phyloP scores from a whole-genome alignment of 2,888 invertebrate species.

The Dilophus febrilis region DNA sequence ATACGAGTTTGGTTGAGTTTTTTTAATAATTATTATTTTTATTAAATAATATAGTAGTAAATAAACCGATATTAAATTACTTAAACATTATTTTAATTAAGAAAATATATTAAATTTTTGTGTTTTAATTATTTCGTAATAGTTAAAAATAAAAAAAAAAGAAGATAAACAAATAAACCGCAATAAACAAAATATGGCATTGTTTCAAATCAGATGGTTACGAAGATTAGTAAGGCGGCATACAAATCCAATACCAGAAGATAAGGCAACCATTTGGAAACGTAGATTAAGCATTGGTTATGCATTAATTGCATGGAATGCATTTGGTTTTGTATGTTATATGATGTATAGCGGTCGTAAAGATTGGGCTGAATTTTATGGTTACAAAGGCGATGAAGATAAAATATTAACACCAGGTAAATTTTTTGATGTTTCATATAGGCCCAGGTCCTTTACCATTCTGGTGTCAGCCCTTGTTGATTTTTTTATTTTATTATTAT shows the following conservation, averaged over 20 bases:
- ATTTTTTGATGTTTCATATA: constrained; percentile 31
- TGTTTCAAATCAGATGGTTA: constrained; percentile 35
- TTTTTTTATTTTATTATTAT: too few relatives aligned
- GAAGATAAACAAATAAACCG: too few relatives aligned
- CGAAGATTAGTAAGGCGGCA: constrained; percentile 31
- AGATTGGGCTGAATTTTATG: constrained; percentile 51
- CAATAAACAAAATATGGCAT: constrained; percentile 24
- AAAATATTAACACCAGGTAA: constrained; percentile 34
- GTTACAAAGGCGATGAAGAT: constrained; percentile 44
- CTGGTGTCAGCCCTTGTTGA: not conserved
- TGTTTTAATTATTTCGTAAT: too few relatives aligned
- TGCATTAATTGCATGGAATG: constrained; percentile 52
- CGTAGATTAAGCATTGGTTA: constrained; percentile 43
- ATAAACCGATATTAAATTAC: too few relatives aligned
- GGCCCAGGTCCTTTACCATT: not conserved
- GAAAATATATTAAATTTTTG: too few relatives aligned
- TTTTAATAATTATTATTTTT: too few relatives aligned
- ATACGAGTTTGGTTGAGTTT: too few relatives aligned
- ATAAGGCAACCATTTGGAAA: constrained; percentile 41
- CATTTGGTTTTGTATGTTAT: constrained; percentile 45
- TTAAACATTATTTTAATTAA: too few relatives aligned
- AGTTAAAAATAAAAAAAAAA: too few relatives aligned
- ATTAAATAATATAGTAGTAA: too few relatives aligned
- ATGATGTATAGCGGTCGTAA: constrained; percentile 39
- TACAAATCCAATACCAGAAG: constrained; percentile 32